phyloP scores from a whole-genome alignment of 2,888 invertebrate species.

The Ophion ellenae region DNA sequence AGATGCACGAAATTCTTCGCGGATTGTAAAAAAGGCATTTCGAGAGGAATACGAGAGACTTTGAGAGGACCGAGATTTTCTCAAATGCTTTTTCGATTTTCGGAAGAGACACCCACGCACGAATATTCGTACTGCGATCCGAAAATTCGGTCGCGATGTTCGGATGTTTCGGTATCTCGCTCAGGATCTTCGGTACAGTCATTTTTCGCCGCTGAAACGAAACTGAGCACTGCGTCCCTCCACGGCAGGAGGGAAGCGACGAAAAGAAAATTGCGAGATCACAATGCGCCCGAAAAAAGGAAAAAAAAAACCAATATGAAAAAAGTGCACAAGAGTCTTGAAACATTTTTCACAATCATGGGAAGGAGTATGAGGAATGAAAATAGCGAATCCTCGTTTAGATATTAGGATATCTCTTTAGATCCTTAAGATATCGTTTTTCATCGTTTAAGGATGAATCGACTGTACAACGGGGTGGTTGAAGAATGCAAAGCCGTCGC shows the following conservation, averaged over 20 bases:
- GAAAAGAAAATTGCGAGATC: slow-evolving; percentile 23
- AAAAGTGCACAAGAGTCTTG: slow-evolving; percentile 69
- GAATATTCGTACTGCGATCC: neutral
- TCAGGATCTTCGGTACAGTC: neutral
- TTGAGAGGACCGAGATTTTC: no score
- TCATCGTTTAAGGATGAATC: neutral
- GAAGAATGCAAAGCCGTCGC: neutral
- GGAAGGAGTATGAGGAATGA: slow-evolving; percentile 59
- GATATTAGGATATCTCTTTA: neutral
- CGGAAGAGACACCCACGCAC: no score
- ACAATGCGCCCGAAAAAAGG: slow-evolving; percentile 27
- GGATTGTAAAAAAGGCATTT: neutral
- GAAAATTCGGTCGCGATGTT: neutral
- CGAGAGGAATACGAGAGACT: neutral
- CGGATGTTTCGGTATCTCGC: neutral
- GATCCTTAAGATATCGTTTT: slow-evolving; percentile 12
- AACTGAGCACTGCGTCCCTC: neutral
- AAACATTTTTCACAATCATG: slow-evolving; percentile 73
- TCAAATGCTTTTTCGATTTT: no score
- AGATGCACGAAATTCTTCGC: neutral
- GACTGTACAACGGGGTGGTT: neutral
- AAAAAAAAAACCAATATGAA: slow-evolving; percentile 16
- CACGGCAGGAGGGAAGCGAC: neutral
- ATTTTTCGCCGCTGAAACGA: neutral
- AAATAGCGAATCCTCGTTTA: neutral